Evolutionary conservation across 2,797 vertebrate species (phyloP).

Genomic region (Prionace glauca): DNA sequence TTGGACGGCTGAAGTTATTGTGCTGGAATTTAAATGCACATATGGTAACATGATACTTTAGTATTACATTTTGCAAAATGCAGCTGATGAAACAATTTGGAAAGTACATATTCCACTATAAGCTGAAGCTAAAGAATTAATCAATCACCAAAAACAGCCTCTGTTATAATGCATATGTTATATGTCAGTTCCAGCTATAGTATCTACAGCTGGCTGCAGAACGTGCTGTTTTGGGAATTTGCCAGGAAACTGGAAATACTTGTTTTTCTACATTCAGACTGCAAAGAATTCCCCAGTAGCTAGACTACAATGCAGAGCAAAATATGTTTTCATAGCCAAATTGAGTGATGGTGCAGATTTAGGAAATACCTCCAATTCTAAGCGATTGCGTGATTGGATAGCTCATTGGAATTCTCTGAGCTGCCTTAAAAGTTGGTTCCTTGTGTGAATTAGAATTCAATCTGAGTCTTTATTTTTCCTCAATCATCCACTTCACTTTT

Average conservation of each 20-base stretch:
- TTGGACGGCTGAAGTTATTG: not conserved
- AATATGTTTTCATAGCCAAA: conserved; percentile 31
- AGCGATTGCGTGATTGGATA: not conserved
- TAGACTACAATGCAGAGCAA: not conserved
- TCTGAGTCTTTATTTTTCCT: not conserved
- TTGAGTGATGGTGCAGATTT: conserved; percentile 28
- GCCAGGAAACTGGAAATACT: conserved; percentile 36
- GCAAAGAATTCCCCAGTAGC: conserved; percentile 38
- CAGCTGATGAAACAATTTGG: conserved; percentile 16
- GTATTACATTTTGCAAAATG: not conserved
- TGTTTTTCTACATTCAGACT: conserved; percentile 30
- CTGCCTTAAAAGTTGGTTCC: not conserved
- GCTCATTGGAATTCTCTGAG: conserved; percentile 3
- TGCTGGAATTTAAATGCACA: not conserved
- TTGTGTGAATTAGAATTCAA: conserved; percentile 16
- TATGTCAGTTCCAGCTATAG: not conserved
- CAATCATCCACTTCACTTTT: conserved; percentile 13
- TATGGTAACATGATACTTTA: not conserved
- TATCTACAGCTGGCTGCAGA: not conserved
- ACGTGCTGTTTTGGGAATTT: conserved; percentile 34
- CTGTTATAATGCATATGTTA: conserved; percentile 24
- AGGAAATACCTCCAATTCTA: conserved; percentile 21
- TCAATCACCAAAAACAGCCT: conserved; percentile 24
- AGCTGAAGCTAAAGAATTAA: not conserved
- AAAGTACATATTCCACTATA: not conserved